Conservation (phyloP, 1,140 invertebrate genomes). For the Arctopsyche grandis region DNA sequence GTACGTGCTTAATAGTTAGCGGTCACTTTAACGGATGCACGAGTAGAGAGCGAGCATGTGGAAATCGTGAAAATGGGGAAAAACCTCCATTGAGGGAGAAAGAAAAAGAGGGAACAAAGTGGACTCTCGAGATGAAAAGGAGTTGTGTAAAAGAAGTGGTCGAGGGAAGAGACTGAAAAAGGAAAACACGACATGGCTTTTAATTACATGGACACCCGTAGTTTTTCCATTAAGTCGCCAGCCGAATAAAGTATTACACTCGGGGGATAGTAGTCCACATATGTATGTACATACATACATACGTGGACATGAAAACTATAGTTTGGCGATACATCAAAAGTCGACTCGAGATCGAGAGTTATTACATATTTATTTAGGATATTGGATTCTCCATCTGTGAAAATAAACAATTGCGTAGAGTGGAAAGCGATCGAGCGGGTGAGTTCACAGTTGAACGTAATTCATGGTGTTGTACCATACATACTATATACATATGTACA, state of each 20-base stretch:
- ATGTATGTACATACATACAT: not conserved
- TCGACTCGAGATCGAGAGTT: too few species aligned
- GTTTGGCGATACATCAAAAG: too few species aligned
- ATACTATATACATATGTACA: not conserved
- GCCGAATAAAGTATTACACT: not conserved
- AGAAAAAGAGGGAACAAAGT: not conserved
- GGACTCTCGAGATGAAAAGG: constrained; percentile 24
- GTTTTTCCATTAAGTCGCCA: constrained; percentile 35
- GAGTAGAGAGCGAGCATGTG: too few species aligned
- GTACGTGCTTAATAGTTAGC: too few species aligned
- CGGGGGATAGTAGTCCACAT: not conserved
- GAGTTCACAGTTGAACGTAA: not conserved
- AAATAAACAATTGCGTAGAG: too few species aligned
- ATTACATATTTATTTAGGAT: too few species aligned
- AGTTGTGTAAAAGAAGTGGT: constrained; percentile 18
- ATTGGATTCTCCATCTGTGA: too few species aligned
- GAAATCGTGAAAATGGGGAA: too few species aligned
- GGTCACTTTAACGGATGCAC: too few species aligned
- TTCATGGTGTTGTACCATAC: not conserved
- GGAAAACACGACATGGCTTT: constrained; percentile 26
- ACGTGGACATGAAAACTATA: not conserved
- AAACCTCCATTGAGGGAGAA: too few species aligned
- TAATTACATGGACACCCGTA: constrained; percentile 39
- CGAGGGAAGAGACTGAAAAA: not conserved
- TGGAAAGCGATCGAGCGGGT: too few species aligned